Base-by-base conservation (phyloP, 2,888 invertebrate species). In the Steinernema hermaphroditum region DNA sequence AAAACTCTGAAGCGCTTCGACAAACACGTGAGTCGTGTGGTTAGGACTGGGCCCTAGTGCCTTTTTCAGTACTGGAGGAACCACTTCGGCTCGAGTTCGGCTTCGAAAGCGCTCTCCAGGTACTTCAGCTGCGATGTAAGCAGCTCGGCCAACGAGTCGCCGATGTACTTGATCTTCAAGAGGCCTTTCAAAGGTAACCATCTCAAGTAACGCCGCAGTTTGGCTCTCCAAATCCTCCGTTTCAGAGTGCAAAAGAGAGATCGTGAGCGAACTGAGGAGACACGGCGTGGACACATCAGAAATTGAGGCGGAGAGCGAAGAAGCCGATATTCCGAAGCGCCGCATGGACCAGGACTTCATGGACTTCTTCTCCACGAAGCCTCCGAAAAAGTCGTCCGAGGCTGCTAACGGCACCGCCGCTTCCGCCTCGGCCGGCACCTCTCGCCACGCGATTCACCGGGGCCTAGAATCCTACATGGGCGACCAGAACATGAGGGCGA, bases 211-310 rank as follows among this genome's bases (percentile, higher is more conserved):
- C n/a, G n/a, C n/a, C n/a, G n/a, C n/a, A n/a, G n/a, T n/a, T n/a
- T 37, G 4, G 37, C 12, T 37, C 12, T 37, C 37, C 37, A 37
- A 37, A 37, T 8, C 37, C 6, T 8, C 37, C 37, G 34, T 32
- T 54, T 62, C 32, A 62, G 62, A 29, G 32, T 32, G 62, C n/a
- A 62, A 62, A 32, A 62, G 8, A 16, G 62, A 62, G 32, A 62
- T 62, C 32, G 62, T 62, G 8, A 27, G 27, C 16, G 29, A 62
- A 2, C 34, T 62, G 6, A 24, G 19, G 2, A 16, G 32, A 8
- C 12, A n/a, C 16, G 29, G 32, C 2, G 29, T 32, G 29, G 62
- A 62, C 34, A 29, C 29, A 1, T 6, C 32, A 1, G 32, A 12
- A 1, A 62, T 62, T 32, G 62, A 62, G 32, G 62, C 62, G 2